phyloP scores from a whole-genome alignment of 2,113 vertebrate genomes.

The Charadrius vociferus region DNA sequence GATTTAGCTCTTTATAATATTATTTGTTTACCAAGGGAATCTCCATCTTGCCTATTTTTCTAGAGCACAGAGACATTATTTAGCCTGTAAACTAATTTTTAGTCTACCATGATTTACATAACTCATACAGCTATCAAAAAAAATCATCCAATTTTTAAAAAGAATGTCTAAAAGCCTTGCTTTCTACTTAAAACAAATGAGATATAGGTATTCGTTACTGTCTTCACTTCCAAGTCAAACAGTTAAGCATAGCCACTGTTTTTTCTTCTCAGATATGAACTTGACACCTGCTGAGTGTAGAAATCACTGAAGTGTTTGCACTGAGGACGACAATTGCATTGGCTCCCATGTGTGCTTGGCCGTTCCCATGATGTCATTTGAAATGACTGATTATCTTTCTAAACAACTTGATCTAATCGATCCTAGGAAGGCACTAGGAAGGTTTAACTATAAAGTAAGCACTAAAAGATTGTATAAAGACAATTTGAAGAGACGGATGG shows the following conservation, averaged over 20 bases:
- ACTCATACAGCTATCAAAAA: background rate
- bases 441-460: background rate
- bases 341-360: rapidly evolving
- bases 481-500: background rate
- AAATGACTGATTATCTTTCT: background rate
- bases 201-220: background rate
- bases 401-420: background rate
- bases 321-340: background rate
- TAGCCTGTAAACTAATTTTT: background rate
- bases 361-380: background rate
- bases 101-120: background rate
- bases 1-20: background rate
- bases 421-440: background rate
- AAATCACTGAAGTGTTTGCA: background rate
- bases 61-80: background rate
- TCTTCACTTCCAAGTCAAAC: background rate
- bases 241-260: background rate
- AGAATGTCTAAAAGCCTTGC: background rate
- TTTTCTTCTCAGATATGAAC: background rate
- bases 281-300: background rate
- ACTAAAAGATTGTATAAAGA: background rate
- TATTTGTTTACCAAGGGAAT: background rate
- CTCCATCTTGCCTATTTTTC: background rate
- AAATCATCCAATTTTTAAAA: background rate
- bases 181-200: background rate